Conservation (phyloP, 1,140 invertebrate genomes). For the Leptestheria dahalacensis region DNA sequence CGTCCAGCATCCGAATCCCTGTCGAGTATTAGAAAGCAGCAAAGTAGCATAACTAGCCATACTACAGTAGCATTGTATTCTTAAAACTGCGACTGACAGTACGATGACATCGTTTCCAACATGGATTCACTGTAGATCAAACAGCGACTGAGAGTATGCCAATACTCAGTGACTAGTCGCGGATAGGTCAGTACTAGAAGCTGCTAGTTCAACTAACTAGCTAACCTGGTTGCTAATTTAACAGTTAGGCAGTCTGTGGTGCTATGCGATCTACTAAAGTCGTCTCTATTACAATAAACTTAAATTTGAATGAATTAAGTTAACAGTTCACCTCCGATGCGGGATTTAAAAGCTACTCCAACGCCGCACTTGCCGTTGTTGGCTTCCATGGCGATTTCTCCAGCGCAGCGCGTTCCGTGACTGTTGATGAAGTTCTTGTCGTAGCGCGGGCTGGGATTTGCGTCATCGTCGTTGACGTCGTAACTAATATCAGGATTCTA, state of each 20-base stretch:
- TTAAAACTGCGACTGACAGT: not conserved
- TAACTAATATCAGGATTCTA: conserved; percentile 69
- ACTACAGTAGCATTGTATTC: not conserved
- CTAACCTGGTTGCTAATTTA: too few species aligned
- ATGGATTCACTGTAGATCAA: too few species aligned
- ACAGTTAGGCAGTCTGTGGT: too few species aligned
- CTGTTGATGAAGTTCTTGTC: conserved; percentile 42
- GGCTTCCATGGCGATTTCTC: conserved; percentile 80
- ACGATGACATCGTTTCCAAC: not conserved
- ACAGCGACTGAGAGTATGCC: too few species aligned
- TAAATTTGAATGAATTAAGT: too few species aligned
- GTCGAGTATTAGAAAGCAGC: conserved; percentile 5
- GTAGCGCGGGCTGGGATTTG: conserved; percentile 57
- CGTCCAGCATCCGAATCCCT: conserved; percentile 81
- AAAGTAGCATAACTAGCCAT: not conserved
- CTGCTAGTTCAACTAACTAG: not conserved
- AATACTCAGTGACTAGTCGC: too few species aligned
- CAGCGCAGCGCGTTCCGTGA: conserved; percentile 81
- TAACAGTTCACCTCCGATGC: conserved; percentile 56
- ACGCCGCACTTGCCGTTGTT: conserved; percentile 88
- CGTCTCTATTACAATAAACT: too few species aligned
- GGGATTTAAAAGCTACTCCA: conserved; percentile 83
- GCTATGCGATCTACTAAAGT: not conserved
- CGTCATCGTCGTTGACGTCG: conserved; percentile 60
- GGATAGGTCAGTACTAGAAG: not conserved